A percentile compares a stretch with the other conserved stretches of the same genome.
phyloP scores from a whole-genome alignment of 2,113 vertebrate genomes.

The Lepisosteus oculatus region DNA sequence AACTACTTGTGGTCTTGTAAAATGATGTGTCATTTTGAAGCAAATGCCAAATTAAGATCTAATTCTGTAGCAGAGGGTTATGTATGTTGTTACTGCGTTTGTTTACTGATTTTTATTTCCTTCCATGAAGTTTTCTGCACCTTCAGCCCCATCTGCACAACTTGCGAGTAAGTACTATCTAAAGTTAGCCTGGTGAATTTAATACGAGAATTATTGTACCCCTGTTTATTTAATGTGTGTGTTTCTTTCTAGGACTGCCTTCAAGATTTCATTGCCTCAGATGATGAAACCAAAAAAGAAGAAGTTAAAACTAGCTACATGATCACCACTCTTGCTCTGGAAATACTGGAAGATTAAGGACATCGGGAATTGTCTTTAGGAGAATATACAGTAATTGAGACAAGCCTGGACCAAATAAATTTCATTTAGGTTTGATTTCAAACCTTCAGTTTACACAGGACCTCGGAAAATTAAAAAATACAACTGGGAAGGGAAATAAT shows the following conservation, averaged over 20 bases:
- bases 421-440: too few species aligned
- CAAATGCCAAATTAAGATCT: too few species aligned
- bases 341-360: not conserved
- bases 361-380: not conserved
- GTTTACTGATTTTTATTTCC: not conserved
- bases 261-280: slow-evolving; percentile 92
- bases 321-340: slow-evolving; percentile 15
- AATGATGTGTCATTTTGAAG: too few species aligned
- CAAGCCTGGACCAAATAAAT: too few species aligned
- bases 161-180: slow-evolving; percentile 88
- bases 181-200: slow-evolving; percentile 7
- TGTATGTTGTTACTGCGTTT: not conserved
- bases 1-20: too few species aligned
- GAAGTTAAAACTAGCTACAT: slow-evolving; percentile 75
- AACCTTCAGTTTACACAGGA: too few species aligned
- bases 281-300: slow-evolving; percentile 96
- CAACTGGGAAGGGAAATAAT: too few species aligned
- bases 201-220: not conserved
- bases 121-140: slow-evolving; percentile 87
- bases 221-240: slow-evolving; percentile 6
- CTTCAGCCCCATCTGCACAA: slow-evolving; percentile 98
- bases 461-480: too few species aligned
- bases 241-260: slow-evolving; percentile 79
- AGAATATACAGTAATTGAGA: not conserved
- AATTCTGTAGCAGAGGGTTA: too few species aligned